Evolutionary conservation across 2,888 invertebrate genomes (phyloP), one percentile per base, ranked within the genome.

Genomic region (Marronus borbonicus): DNA sequence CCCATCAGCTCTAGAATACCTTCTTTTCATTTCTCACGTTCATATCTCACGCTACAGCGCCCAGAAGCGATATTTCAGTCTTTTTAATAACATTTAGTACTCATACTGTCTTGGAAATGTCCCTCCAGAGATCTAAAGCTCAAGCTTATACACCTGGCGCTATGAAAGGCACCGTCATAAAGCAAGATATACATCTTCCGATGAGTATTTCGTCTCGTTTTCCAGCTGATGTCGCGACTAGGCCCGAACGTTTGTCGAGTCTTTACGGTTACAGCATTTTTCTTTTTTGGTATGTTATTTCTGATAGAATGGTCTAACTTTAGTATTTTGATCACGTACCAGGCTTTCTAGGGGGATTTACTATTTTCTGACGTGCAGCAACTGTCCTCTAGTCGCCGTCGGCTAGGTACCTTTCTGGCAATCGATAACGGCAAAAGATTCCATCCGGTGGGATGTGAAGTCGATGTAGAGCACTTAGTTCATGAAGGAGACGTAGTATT

Each of bases 281-380:
- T 31, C 28, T 62, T 62, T 20, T 24, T 12, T 12, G 14, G 31
- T 31, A 12, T 28, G 62, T 62, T 62, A 62, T 62, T 28, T 31
- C 12, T 31, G 36, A 7, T 62, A 28, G 14, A 31, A 62, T 3
- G 12, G 31, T 28, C 28, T 10, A 12, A 31, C 12, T 31, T 62
- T 31, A 28, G 28, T 14, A 66, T 44, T 58, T 49, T 39, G 60
- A 44, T 74, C 72, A 74, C 72, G 72, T 62, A 10, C 39, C 14
- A 1, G 39, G 60, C 20, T 55, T 74, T 74, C 72, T 44, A 44
- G 62, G 68, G 68, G 60, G 72, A 74, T 74, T 74, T 74, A 74
- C 62, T 62, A 74, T 74, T 74, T 74, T 24, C 60, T 49, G 60
- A 74, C 72, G 72, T 74, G 72, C 44, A 74, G 44, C 72, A 62